phyloP scores from a whole-genome alignment of 2,113 vertebrate species.

The Nicator chloris region DNA sequence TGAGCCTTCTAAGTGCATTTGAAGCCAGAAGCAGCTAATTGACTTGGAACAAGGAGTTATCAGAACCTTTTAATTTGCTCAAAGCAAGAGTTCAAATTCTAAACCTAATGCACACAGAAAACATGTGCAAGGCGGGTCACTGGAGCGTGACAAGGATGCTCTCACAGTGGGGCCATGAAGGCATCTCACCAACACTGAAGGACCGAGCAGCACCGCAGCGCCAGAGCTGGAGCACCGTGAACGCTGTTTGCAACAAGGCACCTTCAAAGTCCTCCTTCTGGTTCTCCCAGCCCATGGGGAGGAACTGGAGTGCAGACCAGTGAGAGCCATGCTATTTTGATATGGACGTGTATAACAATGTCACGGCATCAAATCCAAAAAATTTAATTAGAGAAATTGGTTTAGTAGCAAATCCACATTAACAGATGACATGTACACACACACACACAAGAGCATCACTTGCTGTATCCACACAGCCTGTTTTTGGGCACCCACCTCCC shows the following conservation, averaged over 20 bases:
- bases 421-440: rapidly evolving
- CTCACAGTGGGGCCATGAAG: not conserved
- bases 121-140: not conserved
- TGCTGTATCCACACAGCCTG: not conserved
- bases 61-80: slow-evolving; percentile 20
- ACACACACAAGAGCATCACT: not conserved
- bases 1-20: not conserved
- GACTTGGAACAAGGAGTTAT: not conserved
- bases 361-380: rapidly evolving
- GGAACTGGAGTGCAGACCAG: rapidly evolving
- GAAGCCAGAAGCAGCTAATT: slow-evolving; percentile 31
- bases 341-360: rapidly evolving
- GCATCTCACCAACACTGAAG: not conserved
- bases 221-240: rapidly evolving
- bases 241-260: rapidly evolving
- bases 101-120: not conserved
- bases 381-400: not conserved
- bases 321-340: rapidly evolving
- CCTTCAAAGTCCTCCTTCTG: not conserved
- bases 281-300: not conserved
- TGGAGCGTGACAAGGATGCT: not conserved
- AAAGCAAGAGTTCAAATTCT: not conserved
- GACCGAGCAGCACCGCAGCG: rapidly evolving
- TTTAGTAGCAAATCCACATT: not conserved
- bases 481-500: not conserved